Evolutionary conservation across 2,888 invertebrate genomes (phyloP).

Genomic region (Campoplex nolae): DNA sequence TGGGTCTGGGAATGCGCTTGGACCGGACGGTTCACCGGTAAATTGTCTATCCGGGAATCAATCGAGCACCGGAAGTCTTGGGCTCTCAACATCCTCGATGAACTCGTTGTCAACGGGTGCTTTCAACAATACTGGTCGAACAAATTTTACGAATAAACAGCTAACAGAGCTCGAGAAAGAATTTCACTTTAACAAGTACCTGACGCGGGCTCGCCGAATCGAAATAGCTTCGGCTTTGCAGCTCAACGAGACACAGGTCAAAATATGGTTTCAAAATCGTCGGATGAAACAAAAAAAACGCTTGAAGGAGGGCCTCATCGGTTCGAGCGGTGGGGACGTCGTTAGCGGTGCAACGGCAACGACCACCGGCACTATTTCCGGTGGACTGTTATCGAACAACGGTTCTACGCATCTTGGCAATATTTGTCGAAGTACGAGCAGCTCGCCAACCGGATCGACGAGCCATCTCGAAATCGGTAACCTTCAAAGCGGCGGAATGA

Average conservation of each 20-base stretch:
- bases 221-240: conserved; percentile 98
- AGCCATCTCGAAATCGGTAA: conserved; percentile 77
- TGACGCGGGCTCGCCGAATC: conserved; percentile 97
- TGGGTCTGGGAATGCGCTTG: conserved; percentile 68
- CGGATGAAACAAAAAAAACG: conserved; percentile 99
- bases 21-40: conserved; percentile 63
- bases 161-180: conserved; percentile 99
- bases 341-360: conserved; percentile 61
- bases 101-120: conserved; percentile 74
- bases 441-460: conserved; percentile 82
- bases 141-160: conserved; percentile 99
- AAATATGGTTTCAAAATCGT: conserved; percentile 99
- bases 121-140: conserved; percentile 95
- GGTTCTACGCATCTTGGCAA: conserved; percentile 79
- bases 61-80: conserved; percentile 71
- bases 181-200: conserved; percentile 99
- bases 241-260: conserved; percentile 98
- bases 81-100: conserved; percentile 71
- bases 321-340: conserved; percentile 85
- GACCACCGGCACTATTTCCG: conserved; percentile 72
- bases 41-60: conserved; percentile 59
- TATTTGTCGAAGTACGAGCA: conserved; percentile 79
- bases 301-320: conserved; percentile 95
- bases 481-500: conserved; percentile 79
- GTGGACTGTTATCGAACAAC: conserved; percentile 63